Evolutionary conservation across 2,113 vertebrate species (phyloP).

Genomic region (Psilopsiagon aurifrons): DNA sequence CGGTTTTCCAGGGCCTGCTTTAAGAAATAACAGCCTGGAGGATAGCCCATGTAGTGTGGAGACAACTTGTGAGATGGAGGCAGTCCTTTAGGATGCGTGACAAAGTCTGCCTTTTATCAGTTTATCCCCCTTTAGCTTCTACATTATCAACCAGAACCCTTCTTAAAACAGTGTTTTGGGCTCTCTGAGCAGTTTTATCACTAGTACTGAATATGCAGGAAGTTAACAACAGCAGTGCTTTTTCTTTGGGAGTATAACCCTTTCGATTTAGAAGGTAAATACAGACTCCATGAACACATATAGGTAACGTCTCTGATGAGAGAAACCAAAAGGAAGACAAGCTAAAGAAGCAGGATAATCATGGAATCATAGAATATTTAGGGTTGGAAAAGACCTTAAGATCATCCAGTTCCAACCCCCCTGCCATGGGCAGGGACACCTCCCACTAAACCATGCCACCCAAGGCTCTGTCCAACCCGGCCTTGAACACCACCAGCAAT

Average conservation of each 20-base stretch:
- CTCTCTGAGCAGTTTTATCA: not conserved
- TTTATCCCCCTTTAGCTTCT: not conserved
- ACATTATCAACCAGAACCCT: not conserved
- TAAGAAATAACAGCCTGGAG: not conserved
- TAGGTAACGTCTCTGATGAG: not conserved
- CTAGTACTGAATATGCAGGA: not conserved
- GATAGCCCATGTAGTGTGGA: not conserved
- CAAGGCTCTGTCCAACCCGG: too few species aligned
- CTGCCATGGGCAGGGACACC: too few species aligned
- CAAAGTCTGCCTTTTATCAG: not conserved
- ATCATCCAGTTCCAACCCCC: too few species aligned
- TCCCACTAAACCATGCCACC: too few species aligned
- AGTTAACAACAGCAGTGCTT: not conserved
- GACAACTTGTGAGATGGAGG: not conserved
- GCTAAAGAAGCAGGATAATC: not conserved
- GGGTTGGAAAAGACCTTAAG: too few species aligned
- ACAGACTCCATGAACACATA: accelerated
- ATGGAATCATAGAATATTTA: too few species aligned
- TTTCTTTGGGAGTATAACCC: not conserved
- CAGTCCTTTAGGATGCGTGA: not conserved
- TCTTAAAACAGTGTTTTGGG: not conserved
- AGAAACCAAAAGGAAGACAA: not conserved
- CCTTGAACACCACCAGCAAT: too few species aligned
- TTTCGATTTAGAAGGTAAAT: not conserved
- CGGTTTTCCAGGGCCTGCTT: not conserved